These are phyloP conservation scores for Percina caprodes DNA, from an alignment of 2,113 vertebrate genomes.

Conservation along the genomic window DNA sequence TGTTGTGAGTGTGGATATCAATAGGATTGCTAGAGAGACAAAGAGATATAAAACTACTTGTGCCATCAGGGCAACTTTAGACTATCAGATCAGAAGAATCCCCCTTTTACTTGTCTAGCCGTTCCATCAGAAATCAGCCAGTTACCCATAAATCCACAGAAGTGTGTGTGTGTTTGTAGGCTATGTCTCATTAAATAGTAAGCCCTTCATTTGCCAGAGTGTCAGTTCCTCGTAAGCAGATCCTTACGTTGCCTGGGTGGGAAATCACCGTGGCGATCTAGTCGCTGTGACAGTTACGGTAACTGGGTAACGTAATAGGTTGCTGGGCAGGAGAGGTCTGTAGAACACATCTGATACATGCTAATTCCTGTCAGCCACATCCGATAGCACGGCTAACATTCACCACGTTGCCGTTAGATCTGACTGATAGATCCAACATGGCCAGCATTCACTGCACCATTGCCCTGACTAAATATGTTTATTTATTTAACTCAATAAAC, in stretches of 20 bases:
- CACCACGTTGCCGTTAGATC: slow-evolving; percentile 46
- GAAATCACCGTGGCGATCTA: slow-evolving; percentile 75
- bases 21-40: neutral
- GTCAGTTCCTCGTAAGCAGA: slow-evolving; percentile 79
- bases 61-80: neutral
- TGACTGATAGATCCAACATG: slow-evolving; percentile 37
- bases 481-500: neutral
- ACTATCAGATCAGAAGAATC: slow-evolving; percentile 22
- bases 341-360: slow-evolving; percentile 84
- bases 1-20: neutral
- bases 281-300: slow-evolving; percentile 75
- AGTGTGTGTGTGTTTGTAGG: slow-evolving; percentile 50
- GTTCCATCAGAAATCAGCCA: slow-evolving; percentile 61
- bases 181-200: slow-evolving; percentile 81
- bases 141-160: slow-evolving; percentile 61
- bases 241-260: slow-evolving; percentile 66
- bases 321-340: slow-evolving; percentile 72
- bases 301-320: slow-evolving; percentile 81
- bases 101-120: slow-evolving; percentile 6
- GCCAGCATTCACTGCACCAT: slow-evolving; percentile 25
- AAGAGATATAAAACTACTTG: neutral
- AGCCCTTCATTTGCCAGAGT: slow-evolving; percentile 79
- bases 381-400: slow-evolving; percentile 74
- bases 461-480: neutral
- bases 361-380: slow-evolving; percentile 81